Percentiles rank a stretch among this genome's conserved stretches.
These are phyloP conservation scores for Antheraea yamamai DNA, from an alignment of 2,888 invertebrate species.

Conservation along the genomic window DNA sequence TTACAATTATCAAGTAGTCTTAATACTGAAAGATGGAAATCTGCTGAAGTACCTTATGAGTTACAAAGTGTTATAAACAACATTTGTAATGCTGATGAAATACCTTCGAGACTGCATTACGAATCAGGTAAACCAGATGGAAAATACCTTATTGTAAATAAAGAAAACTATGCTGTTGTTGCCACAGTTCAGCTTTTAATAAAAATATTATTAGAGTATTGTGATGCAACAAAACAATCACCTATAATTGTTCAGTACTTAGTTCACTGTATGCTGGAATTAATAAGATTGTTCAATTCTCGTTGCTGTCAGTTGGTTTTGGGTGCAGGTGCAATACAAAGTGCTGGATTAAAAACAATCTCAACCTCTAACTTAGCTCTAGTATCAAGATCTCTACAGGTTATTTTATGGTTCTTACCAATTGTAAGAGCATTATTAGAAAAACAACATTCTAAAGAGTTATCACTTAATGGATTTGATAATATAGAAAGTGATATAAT, in stretches of 20 bases:
- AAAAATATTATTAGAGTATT: conserved; percentile 96
- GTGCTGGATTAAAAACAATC: conserved; percentile 96
- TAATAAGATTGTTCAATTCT: conserved; percentile 93
- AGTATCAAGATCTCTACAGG: conserved; percentile 91
- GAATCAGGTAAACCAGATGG: conserved; percentile 73
- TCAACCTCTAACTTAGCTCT: conserved; percentile 96
- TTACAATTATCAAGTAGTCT: conserved; percentile 91
- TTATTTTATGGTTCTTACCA: conserved; percentile 90
- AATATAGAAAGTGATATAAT: conserved; percentile 89
- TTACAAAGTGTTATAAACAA: conserved; percentile 92
- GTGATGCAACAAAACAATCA: conserved; percentile 89
- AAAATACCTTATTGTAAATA: conserved; percentile 84
- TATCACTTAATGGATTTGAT: conserved; percentile 82
- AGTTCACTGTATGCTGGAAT: conserved; percentile 92
- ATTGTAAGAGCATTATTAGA: conserved; percentile 87
- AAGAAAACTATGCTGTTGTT: conserved; percentile 89
- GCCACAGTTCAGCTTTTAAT: conserved; percentile 93
- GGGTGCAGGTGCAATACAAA: conserved; percentile 97
- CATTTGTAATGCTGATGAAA: conserved; percentile 81
- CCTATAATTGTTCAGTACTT: conserved; percentile 91
- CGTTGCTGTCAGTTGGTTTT: conserved; percentile 96
- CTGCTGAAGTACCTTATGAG: conserved; percentile 94
- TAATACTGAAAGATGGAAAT: conserved; percentile 96
- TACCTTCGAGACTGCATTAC: conserved; percentile 62
- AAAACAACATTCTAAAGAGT: conserved; percentile 77